Percentiles rank a stretch among this genome's conserved stretches.
These are phyloP conservation scores for Ametastegia equiseti DNA, from an alignment of 2,888 invertebrate species.

Conservation along the genomic window DNA sequence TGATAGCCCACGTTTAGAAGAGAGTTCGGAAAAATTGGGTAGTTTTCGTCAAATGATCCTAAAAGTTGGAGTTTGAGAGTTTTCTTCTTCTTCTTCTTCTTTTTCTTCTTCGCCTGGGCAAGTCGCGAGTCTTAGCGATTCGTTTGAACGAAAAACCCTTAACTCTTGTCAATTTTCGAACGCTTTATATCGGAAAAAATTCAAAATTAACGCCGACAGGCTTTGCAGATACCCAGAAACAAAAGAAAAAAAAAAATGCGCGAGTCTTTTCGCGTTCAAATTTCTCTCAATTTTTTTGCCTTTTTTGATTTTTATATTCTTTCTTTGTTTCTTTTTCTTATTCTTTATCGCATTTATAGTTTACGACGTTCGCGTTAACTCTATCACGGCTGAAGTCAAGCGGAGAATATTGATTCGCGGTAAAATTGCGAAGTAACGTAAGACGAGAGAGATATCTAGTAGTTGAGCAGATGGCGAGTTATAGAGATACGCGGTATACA, in stretches of 20 bases:
- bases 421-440: neutral
- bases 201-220: too few species aligned
- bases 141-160: too few species aligned
- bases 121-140: too few species aligned
- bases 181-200: neutral
- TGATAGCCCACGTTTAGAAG: conserved; percentile 2
- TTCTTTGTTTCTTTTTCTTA: neutral
- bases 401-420: conserved; percentile 25
- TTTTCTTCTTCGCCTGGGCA: neutral
- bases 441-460: neutral
- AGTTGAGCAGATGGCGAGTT: neutral
- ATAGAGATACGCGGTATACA: neutral
- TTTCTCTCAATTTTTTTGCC: too few species aligned
- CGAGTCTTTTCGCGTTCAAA: too few species aligned
- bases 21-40: conserved; percentile 17
- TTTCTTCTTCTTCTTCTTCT: neutral
- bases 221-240: too few species aligned
- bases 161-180: neutral
- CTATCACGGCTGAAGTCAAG: neutral
- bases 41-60: conserved; percentile 5
- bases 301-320: too few species aligned
- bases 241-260: too few species aligned
- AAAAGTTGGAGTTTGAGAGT: conserved; percentile 16
- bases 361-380: neutral
- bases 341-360: neutral